A percentile compares a stretch with the other conserved stretches of the same genome.
Conservation (phyloP, 2,113 vertebrate genomes). For the Mirounga angustirostris region DNA sequence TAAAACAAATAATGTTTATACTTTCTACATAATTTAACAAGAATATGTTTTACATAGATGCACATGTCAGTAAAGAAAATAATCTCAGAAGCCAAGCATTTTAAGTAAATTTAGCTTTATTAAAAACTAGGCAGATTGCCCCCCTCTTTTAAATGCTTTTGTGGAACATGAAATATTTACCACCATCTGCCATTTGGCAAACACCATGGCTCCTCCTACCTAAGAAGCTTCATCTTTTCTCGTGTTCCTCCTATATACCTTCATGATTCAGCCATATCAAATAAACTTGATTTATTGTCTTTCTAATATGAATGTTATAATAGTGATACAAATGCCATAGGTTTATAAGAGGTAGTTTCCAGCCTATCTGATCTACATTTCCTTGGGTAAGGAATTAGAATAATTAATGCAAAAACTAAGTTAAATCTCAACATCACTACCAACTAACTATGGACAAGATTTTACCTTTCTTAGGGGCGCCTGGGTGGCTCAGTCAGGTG, state of each 20-base stretch:
- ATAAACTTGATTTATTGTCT: not conserved
- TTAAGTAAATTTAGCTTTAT: slow-evolving; percentile 17
- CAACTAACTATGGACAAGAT: not conserved
- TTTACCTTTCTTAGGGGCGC: not conserved
- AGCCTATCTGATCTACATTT: not conserved
- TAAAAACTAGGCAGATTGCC: not conserved
- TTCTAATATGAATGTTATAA: not conserved
- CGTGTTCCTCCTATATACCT: not conserved
- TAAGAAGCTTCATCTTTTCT: not conserved
- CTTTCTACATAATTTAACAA: slow-evolving; percentile 13
- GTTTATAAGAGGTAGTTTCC: not conserved
- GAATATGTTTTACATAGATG: slow-evolving; percentile 9
- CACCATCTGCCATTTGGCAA: not conserved
- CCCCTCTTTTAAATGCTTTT: not conserved
- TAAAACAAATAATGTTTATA: slow-evolving; percentile 8
- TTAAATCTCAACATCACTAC: slow-evolving; percentile 3
- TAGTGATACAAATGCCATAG: not conserved
- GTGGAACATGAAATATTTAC: not conserved
- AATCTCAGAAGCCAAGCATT: not conserved
- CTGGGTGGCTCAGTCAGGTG: not conserved
- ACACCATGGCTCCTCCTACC: not conserved
- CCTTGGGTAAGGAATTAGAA: not conserved
- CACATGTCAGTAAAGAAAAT: not conserved
- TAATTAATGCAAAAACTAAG: not conserved
- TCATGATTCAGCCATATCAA: not conserved